These are phyloP conservation scores for Cephus pulcher DNA, from an alignment of 2,888 invertebrate genomes.

Conservation along the genomic window DNA sequence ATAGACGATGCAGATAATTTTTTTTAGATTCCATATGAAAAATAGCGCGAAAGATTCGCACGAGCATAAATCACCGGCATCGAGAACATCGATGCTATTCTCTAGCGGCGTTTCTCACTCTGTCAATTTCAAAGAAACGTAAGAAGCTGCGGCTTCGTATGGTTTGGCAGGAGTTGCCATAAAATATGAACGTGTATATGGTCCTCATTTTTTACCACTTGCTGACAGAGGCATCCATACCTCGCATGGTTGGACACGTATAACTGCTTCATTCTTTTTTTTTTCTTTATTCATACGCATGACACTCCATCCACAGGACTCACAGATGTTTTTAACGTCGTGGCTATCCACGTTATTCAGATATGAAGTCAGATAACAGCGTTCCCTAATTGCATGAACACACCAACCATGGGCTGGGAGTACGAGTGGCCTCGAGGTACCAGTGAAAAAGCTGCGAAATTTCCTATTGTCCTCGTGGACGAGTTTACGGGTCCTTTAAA, in stretches of 20 bases:
- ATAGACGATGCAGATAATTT: not conserved
- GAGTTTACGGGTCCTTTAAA: not conserved
- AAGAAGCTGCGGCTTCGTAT: constrained; percentile 1
- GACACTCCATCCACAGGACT: not conserved
- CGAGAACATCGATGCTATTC: not conserved
- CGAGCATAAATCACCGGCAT: not conserved
- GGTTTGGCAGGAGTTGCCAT: not conserved
- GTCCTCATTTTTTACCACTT: constrained; percentile 8
- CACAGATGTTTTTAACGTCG: not conserved
- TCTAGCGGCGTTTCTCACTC: constrained; percentile 8
- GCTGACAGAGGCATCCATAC: not conserved
- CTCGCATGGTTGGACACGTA: not conserved
- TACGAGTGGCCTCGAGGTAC: not conserved
- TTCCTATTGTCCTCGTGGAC: not conserved
- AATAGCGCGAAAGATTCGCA: not conserved
- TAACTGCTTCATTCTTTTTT: not conserved
- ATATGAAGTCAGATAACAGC: not conserved
- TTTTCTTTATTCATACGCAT: not conserved
- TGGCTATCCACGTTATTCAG: not conserved
- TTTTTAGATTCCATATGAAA: not conserved
- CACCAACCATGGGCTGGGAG: not conserved
- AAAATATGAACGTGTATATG: constrained; percentile 8
- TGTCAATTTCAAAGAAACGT: not conserved
- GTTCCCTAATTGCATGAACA: not conserved
- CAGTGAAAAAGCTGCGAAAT: not conserved